Evolutionary conservation across 2,888 invertebrate genomes (phyloP), one percentile per base, ranked within the genome.

Genomic region (Drosophila kanekoi): DNA sequence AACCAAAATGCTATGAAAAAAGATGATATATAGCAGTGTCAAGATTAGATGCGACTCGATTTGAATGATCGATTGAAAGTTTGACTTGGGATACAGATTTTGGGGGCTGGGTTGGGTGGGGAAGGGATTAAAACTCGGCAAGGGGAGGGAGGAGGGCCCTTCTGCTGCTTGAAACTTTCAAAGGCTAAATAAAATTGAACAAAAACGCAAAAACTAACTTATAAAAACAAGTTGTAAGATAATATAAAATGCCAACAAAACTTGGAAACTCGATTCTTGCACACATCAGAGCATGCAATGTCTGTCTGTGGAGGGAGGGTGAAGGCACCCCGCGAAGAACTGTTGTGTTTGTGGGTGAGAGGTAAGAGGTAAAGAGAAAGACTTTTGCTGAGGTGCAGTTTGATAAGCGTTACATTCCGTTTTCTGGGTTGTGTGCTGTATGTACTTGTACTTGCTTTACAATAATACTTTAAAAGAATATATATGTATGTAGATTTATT

Each of bases 1-100:
- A 87, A 90, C 87, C 90, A 81, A 90, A 85, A 81, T 90, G 90
- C 90, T 90, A 88, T 79, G 87, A 80, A 87, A 87, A 76, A 78
- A 89, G 81, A 86, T 72, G 70, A 87, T 83, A 87, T 82, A 87
- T 80, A 73, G 81, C 87, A 82, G 70, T 80, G 72, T 81, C 80
- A 76, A 68, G 68, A 68, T 75, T 79, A 67, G 58, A 70, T 64
- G 77, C 72, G 32, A 41, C 52, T 78, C 74, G 74, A 73, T 58
- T 68, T 72, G 43, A 33, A 59, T 76, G 71, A 75, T 68, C 78
- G 74, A 62, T 77, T 63, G 59, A 54, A 69, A 45, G 13, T 77
- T 77, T 58, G 59, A 77, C 63, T 44, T 14, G 63, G 47, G 47
- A 41, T 63, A 44, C 48, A 48, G 41, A 57, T 72, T 32, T 61